Base-by-base conservation (phyloP, 2,797 vertebrate species). In the Sorex maritimensis region DNA sequence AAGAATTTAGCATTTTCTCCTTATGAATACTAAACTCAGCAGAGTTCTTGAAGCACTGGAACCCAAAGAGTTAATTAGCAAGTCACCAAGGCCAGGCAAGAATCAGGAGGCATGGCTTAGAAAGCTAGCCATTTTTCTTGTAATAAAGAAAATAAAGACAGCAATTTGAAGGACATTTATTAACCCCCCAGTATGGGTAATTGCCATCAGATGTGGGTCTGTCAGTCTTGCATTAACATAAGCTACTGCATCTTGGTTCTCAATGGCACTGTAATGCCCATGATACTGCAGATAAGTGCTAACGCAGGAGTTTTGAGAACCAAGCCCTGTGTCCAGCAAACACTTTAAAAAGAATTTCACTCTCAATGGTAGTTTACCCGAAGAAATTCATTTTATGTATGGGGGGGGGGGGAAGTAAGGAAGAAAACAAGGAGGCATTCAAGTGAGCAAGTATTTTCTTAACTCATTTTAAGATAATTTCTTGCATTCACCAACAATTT, bases 161-260 rank as follows among this genome's bases (percentile, higher is more conserved):
- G 95, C 96, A 94, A 97, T 97, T 97, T 96, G 94, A 96, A 93
- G 97, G 97, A 97, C 94, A 92, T 97, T 97, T 97, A 97, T 97
- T 98, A 98, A 97, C 96, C 96, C 96, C 92, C 82, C 84, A 95
- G 90, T 94, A 97, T 1, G 96, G 95, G 94, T 97, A 97, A 98
- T 94, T 97, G 97, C 94, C 90, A 92, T 73, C 96, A 96, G 96
- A 98, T 84, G 92, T 97, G 96, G 96, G 95, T 97, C 96, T 98
- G 97, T 94, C 95, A 95, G 91, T 94, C 97, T 97, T 97, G 88
- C 83, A 98, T 97, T 97, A 97, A 97, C 93, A 91, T 96, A 97
- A 98, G 96, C 68, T 95, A 96, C 97, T 96, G 85, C 67, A 86
- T 49, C 72, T 94, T 95, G 96, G 84, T 96, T 97, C 97, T 95